Evolutionary conservation across 2,888 invertebrate species (phyloP), one percentile per base, ranked within the genome.

Genomic region (Hydriomena furcata): DNA sequence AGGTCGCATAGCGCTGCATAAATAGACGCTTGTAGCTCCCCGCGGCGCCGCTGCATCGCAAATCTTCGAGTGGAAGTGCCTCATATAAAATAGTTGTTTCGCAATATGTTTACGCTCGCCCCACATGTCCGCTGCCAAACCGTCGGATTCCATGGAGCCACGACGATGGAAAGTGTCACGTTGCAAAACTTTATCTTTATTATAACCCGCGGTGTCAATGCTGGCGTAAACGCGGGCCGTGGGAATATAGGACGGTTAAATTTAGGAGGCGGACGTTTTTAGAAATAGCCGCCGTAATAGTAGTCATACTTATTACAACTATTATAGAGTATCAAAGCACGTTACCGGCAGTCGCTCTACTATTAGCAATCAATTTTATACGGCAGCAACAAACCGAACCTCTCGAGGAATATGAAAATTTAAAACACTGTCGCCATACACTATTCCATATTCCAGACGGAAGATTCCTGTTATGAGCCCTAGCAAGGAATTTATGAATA

Each of bases 1-100:
- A 89, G 88, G 86, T 83, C 87, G 79, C 84, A 85, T 83, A 83
- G 82, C 80, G 73, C 78, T 82, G 84, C 85, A 82, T 79, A 86
- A 87, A 86, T 87, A 86, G 85, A 79, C 68, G 67, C 68, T 65
- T 60, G 66, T 65, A 60, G 69, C 72, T 70, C 67, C 62, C 64
- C 69, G 68, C 70, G 61, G 60, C 67, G 63, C 62, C 43, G 58
- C 51, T 50, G 56, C 54, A 56, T 42, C 52, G 49, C 49, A 32
- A 46, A 41, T 58, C 48, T 52, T 56, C 50, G 57, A 63, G 66
- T 76, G 66, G 65, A 68, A 63, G 68, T 68, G 68, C 65, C 69
- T 68, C 72, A 72, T 74, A 73, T 77, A 65, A 68, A 47, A 50
- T 43, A 71, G 64, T 52, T 51, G 66, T 85, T 82, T 84, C 82